phyloP scores from a whole-genome alignment of 2,888 invertebrate species.

The Torymus texanus region DNA sequence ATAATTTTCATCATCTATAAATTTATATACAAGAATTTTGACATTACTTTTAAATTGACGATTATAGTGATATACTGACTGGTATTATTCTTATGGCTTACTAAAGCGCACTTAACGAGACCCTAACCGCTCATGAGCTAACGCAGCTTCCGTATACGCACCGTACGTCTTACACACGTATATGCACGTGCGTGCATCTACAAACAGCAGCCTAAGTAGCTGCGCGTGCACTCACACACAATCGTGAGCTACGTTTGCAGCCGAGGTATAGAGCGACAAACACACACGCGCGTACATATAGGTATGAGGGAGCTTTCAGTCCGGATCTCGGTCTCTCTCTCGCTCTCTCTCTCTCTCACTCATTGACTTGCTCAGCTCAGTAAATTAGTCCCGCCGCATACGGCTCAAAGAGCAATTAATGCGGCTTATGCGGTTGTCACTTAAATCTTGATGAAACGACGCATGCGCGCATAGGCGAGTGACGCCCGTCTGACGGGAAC shows the following conservation, averaged over 20 bases:
- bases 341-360: background rate
- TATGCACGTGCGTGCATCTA: background rate
- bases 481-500: background rate
- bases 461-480: background rate
- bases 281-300: background rate
- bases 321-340: background rate
- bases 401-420: conserved; percentile 41
- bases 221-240: background rate
- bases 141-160: too few species aligned
- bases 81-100: too few species aligned
- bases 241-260: background rate
- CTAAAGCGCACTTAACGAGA: too few species aligned
- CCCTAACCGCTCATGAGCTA: too few species aligned
- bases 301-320: conserved; percentile 27
- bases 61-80: too few species aligned
- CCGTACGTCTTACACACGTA: too few species aligned
- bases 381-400: conserved; percentile 36
- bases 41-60: too few species aligned
- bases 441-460: conserved; percentile 35
- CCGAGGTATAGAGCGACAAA: background rate
- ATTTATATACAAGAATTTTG: too few species aligned
- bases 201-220: background rate
- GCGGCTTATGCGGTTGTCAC: conserved; percentile 35
- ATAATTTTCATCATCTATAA: too few species aligned
- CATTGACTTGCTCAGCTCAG: conserved; percentile 37